phyloP scores from a whole-genome alignment of 2,797 vertebrate genomes.

The Sebastes itinus region DNA sequence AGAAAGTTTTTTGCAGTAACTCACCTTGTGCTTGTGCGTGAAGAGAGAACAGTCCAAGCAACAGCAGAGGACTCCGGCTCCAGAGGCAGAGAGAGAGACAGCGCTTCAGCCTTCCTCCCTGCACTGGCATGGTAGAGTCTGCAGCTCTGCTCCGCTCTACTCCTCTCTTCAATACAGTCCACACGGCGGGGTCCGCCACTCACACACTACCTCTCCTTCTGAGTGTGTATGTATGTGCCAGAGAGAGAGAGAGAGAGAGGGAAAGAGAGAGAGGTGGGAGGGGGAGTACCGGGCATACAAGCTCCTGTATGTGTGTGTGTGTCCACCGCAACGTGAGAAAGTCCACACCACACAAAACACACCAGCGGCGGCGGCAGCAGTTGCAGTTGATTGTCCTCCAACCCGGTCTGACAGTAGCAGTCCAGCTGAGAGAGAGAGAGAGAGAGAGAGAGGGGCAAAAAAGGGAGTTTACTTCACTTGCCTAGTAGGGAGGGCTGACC shows the following conservation, averaged over 20 bases:
- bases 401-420: slow-evolving; percentile 72
- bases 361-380: slow-evolving; percentile 61
- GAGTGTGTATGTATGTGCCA: slow-evolving; percentile 44
- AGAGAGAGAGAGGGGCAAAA: slow-evolving; percentile 30
- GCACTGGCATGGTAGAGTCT: slow-evolving; percentile 76
- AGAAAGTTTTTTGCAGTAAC: slow-evolving; percentile 55
- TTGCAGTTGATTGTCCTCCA: slow-evolving; percentile 70
- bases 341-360: slow-evolving; percentile 69
- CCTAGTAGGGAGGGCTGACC: slow-evolving; percentile 62
- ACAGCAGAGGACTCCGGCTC: slow-evolving; percentile 68
- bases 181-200: slow-evolving; percentile 46
- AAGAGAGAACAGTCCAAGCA: slow-evolving; percentile 74
- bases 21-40: slow-evolving; percentile 69
- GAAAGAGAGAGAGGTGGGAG: slow-evolving; percentile 2
- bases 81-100: slow-evolving; percentile 64
- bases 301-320: slow-evolving; percentile 45
- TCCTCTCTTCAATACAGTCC: slow-evolving; percentile 62
- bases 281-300: slow-evolving; percentile 49
- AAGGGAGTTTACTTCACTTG: slow-evolving; percentile 72
- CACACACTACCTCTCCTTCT: slow-evolving; percentile 57
- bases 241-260: slow-evolving; percentile 27
- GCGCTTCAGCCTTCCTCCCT: slow-evolving; percentile 70
- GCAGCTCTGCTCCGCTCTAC: slow-evolving; percentile 56
- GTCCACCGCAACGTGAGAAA: slow-evolving; percentile 69
- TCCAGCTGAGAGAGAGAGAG: slow-evolving; percentile 61